phyloP scores from a whole-genome alignment of 2,113 vertebrate species.

The Dipodomys merriami region DNA sequence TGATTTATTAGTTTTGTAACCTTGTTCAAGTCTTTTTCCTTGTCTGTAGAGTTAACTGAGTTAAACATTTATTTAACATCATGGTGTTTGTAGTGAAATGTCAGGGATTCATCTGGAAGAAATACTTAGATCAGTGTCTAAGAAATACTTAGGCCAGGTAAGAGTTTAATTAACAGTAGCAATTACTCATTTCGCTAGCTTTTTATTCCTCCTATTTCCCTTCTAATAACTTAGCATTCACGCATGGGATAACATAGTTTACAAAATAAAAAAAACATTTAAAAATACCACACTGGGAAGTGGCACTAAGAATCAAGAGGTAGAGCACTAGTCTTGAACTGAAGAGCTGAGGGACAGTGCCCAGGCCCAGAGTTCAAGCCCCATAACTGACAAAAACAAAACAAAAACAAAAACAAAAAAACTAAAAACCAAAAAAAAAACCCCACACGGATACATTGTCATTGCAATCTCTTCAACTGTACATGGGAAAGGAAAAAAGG shows the following conservation, averaged over 20 bases:
- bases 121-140: not conserved
- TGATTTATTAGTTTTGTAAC: constrained; percentile 14
- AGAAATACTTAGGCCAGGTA: not conserved
- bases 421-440: not conserved
- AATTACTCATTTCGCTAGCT: not conserved
- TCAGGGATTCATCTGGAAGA: not conserved
- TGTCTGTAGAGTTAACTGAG: not conserved
- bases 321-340: no score
- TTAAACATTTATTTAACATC: not conserved
- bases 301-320: no score
- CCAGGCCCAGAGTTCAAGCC: no score
- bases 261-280: constrained; percentile 20
- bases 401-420: not conserved
- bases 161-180: not conserved
- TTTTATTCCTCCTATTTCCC: not conserved
- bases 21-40: not conserved
- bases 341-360: no score
- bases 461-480: not conserved
- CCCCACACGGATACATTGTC: not conserved
- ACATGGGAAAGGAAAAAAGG: not conserved
- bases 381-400: no score
- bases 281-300: not conserved
- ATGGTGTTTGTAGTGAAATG: not conserved
- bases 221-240: constrained; percentile 30
- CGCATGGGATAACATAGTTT: not conserved